Conservation (phyloP, 2,797 vertebrate species). For the Coregonus sp. region DNA sequence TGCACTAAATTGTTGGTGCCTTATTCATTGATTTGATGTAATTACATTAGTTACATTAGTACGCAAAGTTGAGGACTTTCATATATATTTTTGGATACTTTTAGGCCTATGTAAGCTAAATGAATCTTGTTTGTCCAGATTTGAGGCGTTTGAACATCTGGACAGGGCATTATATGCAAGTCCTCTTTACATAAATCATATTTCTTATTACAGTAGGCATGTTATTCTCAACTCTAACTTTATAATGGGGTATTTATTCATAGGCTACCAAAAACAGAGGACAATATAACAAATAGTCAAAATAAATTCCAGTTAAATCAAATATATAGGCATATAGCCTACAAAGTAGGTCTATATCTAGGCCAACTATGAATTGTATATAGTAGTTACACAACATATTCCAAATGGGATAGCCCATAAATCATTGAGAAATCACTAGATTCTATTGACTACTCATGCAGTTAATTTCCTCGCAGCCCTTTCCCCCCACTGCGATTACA, state of each 20-base stretch:
- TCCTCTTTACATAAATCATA: neutral
- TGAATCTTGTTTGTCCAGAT: neutral
- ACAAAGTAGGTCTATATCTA: neutral
- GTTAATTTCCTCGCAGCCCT: slow-evolving; percentile 66
- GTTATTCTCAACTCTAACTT: neutral
- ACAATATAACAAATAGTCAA: neutral
- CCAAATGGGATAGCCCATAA: slow-evolving; percentile 38
- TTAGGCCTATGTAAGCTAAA: neutral
- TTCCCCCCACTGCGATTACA: slow-evolving; percentile 59
- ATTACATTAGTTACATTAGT: neutral
- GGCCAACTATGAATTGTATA: neutral
- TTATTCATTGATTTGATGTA: neutral
- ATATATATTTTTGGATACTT: neutral
- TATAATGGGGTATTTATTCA: neutral
- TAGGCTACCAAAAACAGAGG: neutral
- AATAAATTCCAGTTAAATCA: neutral
- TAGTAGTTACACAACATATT: slow-evolving; percentile 16
- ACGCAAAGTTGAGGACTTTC: too few relatives aligned
- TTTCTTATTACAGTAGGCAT: neutral
- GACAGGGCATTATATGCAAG: too few relatives aligned
- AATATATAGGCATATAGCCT: neutral
- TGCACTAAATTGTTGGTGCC: neutral
- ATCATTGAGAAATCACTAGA: slow-evolving; percentile 42
- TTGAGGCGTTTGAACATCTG: too few relatives aligned
- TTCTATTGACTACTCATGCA: slow-evolving; percentile 65